A percentile compares a stretch with the other conserved stretches of the same genome.
phyloP scores from a whole-genome alignment of 2,113 vertebrate species.

The Eleginops maclovinus region DNA sequence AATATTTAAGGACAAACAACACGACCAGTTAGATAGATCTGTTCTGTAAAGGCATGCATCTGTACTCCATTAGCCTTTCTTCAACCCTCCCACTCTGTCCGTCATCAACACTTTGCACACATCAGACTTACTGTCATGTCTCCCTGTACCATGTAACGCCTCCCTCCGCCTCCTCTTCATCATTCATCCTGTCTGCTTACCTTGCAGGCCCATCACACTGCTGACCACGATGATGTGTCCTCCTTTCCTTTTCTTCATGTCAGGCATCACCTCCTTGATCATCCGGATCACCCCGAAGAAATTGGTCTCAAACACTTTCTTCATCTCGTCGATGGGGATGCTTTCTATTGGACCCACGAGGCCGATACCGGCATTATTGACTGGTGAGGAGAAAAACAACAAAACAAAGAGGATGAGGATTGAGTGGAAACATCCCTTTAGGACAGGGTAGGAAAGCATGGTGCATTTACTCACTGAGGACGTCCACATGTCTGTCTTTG shows the following conservation, averaged over 20 bases:
- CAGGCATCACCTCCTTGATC: slow-evolving; percentile 85
- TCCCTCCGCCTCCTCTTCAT: background rate
- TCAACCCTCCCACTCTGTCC: slow-evolving; percentile 11
- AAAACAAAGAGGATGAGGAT: background rate
- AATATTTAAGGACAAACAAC: background rate
- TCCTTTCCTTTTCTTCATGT: slow-evolving; percentile 81
- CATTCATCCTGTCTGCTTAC: slow-evolving; percentile 51
- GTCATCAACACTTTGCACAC: background rate
- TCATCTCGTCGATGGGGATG: slow-evolving; percentile 83
- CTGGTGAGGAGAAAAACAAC: slow-evolving; percentile 42
- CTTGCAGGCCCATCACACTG: slow-evolving; percentile 85
- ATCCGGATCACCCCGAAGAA: slow-evolving; percentile 83
- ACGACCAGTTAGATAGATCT: background rate
- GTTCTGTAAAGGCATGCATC: background rate
- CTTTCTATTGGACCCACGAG: slow-evolving; percentile 84
- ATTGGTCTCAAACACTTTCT: slow-evolving; percentile 85
- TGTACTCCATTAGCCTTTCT: background rate
- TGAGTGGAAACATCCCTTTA: background rate
- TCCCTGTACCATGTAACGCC: background rate
- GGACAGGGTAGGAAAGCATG: background rate
- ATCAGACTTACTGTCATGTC: slow-evolving; percentile 16
- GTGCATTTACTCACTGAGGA: slow-evolving; percentile 84
- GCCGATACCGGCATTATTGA: slow-evolving; percentile 84
- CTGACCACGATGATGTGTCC: slow-evolving; percentile 84
- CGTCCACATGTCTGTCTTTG: slow-evolving; percentile 84